Evolutionary conservation across 2,797 vertebrate genomes (phyloP).

Genomic region (Eleutherodactylus coqui): DNA sequence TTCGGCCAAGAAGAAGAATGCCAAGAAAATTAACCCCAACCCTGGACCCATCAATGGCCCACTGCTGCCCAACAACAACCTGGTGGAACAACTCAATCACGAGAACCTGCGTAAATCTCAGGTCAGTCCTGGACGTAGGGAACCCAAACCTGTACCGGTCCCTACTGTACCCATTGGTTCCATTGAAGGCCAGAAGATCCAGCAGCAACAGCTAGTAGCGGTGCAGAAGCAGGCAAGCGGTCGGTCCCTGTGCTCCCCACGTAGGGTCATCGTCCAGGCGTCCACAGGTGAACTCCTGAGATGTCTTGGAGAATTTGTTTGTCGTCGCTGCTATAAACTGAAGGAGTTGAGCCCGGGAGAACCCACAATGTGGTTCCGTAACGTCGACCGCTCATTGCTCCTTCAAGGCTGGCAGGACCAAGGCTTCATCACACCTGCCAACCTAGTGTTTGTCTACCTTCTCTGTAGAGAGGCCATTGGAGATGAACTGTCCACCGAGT

Average conservation of each 20-base stretch:
- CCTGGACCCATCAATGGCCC: slow-evolving; percentile 68
- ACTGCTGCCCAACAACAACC: slow-evolving; percentile 65
- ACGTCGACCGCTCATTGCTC: slow-evolving; percentile 93
- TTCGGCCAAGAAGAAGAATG: slow-evolving; percentile 88
- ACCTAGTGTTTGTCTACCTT: slow-evolving; percentile 96
- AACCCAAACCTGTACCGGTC: slow-evolving; percentile 79
- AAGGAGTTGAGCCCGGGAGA: slow-evolving; percentile 89
- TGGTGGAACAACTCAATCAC: slow-evolving; percentile 79
- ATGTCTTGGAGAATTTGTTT: slow-evolving; percentile 93
- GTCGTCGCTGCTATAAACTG: slow-evolving; percentile 90
- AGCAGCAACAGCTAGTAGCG: slow-evolving; percentile 64
- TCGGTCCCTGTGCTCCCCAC: slow-evolving; percentile 78
- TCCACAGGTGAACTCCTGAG: slow-evolving; percentile 95
- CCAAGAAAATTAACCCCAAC: slow-evolving; percentile 81
- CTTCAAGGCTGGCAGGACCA: slow-evolving; percentile 98
- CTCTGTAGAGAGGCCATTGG: slow-evolving; percentile 88
- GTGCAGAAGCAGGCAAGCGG: slow-evolving; percentile 77
- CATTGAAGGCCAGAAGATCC: slow-evolving; percentile 74
- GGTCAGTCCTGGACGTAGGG: slow-evolving; percentile 64
- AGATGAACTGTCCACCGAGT: slow-evolving; percentile 79
- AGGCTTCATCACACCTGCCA: slow-evolving; percentile 95
- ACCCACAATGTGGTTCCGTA: slow-evolving; percentile 93
- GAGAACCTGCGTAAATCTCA: slow-evolving; percentile 81
- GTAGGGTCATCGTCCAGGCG: slow-evolving; percentile 91
- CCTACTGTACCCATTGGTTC: slow-evolving; percentile 81